Evolutionary conservation across 2,113 vertebrate genomes (phyloP).

Genomic region (Atractosteus spatula): DNA sequence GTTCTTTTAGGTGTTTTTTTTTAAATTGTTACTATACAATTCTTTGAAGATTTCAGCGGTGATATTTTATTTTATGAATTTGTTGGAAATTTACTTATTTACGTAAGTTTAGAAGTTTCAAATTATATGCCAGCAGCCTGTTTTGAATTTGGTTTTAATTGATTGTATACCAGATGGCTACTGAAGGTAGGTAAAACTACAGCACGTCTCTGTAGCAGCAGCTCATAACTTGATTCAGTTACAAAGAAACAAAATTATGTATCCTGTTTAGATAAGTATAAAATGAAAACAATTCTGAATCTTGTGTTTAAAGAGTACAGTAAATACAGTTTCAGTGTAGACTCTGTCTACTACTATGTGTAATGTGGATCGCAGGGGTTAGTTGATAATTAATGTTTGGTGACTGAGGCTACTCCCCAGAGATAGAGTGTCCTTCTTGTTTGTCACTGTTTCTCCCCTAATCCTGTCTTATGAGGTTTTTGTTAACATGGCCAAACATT

Average conservation of each 20-base stretch:
- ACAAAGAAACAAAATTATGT: neutral
- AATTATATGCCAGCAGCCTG: too few species aligned
- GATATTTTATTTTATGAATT: too few species aligned
- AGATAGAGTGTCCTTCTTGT: constrained; percentile 85
- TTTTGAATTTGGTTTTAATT: too few species aligned
- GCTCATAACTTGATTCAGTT: neutral
- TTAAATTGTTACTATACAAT: too few species aligned
- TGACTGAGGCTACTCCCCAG: constrained; percentile 70
- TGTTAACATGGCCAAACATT: constrained; percentile 93
- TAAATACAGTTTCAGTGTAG: neutral
- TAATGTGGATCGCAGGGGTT: neutral
- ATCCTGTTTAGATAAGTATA: neutral
- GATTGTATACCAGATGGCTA: neutral
- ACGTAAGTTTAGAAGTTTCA: too few species aligned
- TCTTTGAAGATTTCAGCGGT: too few species aligned
- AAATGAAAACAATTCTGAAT: neutral
- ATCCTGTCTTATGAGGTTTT: constrained; percentile 95
- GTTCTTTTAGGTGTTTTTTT: too few species aligned
- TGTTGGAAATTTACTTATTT: too few species aligned
- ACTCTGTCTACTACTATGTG: neutral
- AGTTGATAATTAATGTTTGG: constrained; percentile 68
- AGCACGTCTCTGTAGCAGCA: neutral
- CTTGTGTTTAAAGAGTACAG: too few species aligned
- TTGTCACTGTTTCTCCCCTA: constrained; percentile 82
- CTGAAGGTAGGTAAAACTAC: neutral